A percentile compares a stretch with the other conserved stretches of the same genome.
Conservation (phyloP, 2,113 vertebrate genomes). For the Odontophorus gujanensis region DNA sequence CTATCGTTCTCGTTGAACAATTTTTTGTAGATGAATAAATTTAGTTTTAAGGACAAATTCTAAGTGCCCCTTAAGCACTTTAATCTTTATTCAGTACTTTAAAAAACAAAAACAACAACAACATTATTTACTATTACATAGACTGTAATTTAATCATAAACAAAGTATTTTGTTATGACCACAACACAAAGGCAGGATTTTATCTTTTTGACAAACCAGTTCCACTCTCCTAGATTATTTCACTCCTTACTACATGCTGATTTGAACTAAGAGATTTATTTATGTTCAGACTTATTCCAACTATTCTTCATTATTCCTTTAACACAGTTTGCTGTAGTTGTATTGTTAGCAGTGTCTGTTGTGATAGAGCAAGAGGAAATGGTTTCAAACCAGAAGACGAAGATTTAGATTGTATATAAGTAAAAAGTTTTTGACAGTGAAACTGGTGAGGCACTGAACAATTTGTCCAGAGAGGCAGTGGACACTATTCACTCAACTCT, state of each 20-base stretch:
- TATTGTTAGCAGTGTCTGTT: neutral
- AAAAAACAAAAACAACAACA: neutral
- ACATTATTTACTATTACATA: neutral
- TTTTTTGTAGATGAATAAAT: neutral
- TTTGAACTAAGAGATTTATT: neutral
- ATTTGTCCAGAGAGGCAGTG: too few relatives aligned
- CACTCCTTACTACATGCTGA: neutral
- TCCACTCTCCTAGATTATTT: neutral
- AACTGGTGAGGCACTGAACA: too few relatives aligned
- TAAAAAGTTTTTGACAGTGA: too few relatives aligned
- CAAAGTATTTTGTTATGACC: neutral
- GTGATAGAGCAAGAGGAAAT: too few relatives aligned
- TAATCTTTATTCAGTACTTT: neutral
- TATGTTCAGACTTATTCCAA: neutral
- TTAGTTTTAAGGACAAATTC: neutral
- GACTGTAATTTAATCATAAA: neutral
- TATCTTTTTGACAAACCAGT: neutral
- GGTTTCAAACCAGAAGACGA: too few relatives aligned
- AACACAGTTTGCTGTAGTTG: neutral
- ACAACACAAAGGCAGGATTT: neutral
- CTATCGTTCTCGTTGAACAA: neutral
- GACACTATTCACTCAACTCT: too few relatives aligned
- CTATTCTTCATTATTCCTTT: neutral
- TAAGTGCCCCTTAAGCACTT: neutral
- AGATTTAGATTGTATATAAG: too few relatives aligned